These are phyloP conservation scores for Acanthisitta chloris DNA, from an alignment of 2,113 vertebrate genomes.

Conservation along the genomic window DNA sequence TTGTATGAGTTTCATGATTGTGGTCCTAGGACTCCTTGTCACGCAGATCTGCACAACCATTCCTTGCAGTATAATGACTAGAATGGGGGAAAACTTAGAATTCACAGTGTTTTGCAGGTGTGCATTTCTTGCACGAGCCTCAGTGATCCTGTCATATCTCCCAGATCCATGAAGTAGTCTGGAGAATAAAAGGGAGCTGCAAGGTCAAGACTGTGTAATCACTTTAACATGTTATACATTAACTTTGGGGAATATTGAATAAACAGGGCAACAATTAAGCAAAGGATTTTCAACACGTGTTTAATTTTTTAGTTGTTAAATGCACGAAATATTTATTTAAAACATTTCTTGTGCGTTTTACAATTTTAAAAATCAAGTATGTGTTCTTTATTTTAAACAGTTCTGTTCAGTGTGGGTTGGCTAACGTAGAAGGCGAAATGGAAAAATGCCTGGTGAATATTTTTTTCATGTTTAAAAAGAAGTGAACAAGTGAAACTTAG, in stretches of 20 bases:
- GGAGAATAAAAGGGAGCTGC: background rate
- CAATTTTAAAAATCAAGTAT: background rate
- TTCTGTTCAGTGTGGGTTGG: background rate
- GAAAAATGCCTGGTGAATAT: background rate
- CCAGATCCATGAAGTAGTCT: background rate
- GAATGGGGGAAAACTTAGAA: background rate
- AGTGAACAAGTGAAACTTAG: background rate
- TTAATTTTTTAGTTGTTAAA: background rate
- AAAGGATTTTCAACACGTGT: background rate
- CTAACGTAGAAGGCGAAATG: background rate
- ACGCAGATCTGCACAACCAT: background rate
- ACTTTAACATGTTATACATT: background rate
- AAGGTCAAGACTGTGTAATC: background rate
- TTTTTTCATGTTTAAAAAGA: background rate
- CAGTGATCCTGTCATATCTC: background rate
- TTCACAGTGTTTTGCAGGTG: background rate
- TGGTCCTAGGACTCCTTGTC: background rate
- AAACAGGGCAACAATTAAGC: background rate
- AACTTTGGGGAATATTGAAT: background rate
- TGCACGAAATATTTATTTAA: background rate
- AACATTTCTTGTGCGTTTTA: background rate
- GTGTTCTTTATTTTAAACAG: background rate
- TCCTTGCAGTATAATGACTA: background rate
- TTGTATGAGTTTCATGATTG: background rate
- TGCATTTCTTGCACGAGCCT: background rate